Percentiles rank a stretch among this genome's conserved stretches.
These are phyloP conservation scores for Hypena proboscidalis DNA, from an alignment of 2,888 invertebrate genomes.

Conservation along the genomic window DNA sequence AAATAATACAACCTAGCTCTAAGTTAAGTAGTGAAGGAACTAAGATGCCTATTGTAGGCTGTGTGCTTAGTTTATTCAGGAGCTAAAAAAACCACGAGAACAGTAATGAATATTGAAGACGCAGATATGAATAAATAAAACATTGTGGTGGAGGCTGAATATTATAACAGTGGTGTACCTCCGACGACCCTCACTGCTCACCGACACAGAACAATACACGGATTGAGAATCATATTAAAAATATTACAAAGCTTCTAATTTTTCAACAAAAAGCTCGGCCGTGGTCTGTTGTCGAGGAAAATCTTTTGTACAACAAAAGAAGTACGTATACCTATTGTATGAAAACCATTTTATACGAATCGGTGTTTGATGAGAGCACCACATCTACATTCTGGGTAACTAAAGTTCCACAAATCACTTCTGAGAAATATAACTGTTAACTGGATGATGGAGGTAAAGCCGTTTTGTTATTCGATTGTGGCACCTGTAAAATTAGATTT, in stretches of 20 bases:
- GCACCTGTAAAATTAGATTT: conserved; percentile 51
- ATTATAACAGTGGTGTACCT: no score
- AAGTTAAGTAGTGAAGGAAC: no score
- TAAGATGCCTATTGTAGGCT: conserved; percentile 28
- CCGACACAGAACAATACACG: conserved; percentile 59
- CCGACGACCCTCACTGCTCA: conserved; percentile 55
- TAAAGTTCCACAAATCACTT: conserved; percentile 12
- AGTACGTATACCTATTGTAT: conserved; percentile 32
- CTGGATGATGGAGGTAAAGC: background rate
- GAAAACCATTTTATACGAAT: conserved; percentile 10
- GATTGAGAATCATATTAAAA: conserved; percentile 70
- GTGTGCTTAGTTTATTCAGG: no score
- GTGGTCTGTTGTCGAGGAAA: conserved; percentile 46
- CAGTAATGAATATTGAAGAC: no score
- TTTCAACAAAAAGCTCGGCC: conserved; percentile 48
- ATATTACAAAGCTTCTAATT: conserved; percentile 56
- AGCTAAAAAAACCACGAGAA: no score
- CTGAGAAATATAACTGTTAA: background rate
- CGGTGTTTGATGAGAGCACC: conserved; percentile 27
- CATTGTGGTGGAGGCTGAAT: no score
- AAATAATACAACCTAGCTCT: no score
- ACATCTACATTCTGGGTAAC: conserved; percentile 7
- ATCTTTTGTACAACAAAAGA: conserved; percentile 47
- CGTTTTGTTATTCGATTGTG: conserved; percentile 33
- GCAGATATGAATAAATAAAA: no score